Percentiles rank a stretch among this genome's conserved stretches.
Conservation (phyloP, 2,888 invertebrate genomes). For the Xanthia icteritia region DNA sequence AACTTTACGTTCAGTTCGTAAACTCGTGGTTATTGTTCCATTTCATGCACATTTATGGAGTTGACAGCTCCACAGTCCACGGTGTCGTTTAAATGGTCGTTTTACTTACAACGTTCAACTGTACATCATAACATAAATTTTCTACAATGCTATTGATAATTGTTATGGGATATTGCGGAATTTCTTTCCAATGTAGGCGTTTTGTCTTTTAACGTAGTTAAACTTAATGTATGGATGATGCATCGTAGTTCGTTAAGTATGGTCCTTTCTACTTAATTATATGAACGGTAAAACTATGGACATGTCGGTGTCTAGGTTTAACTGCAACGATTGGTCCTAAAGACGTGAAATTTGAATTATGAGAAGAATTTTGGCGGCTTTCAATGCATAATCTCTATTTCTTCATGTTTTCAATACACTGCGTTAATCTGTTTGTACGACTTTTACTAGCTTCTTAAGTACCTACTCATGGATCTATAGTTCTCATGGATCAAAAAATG, state of each 20-base stretch:
- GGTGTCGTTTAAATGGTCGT: constrained; percentile 65
- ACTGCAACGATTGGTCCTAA: neutral
- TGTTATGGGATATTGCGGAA: constrained; percentile 64
- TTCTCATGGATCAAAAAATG: neutral
- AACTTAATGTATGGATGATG: constrained; percentile 62
- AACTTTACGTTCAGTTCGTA: constrained; percentile 68
- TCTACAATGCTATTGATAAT: constrained; percentile 68
- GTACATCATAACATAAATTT: constrained; percentile 69
- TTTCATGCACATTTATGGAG: constrained; percentile 71
- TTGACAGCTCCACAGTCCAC: constrained; percentile 69
- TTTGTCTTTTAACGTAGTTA: constrained; percentile 61
- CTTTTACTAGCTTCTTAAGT: neutral
- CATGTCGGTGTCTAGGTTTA: neutral
- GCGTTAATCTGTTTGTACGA: neutral
- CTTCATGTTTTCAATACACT: neutral
- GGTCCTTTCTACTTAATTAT: constrained; percentile 40
- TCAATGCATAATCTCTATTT: neutral
- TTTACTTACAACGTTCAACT: constrained; percentile 67
- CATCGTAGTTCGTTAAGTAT: constrained; percentile 32
- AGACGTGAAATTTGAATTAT: neutral
- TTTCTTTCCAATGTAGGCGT: constrained; percentile 59
- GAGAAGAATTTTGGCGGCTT: neutral
- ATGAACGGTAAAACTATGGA: constrained; percentile 17
- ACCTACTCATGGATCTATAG: neutral
- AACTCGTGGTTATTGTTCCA: constrained; percentile 70